Evolutionary conservation across 2,113 vertebrate species (phyloP).

Genomic region (Leuciscus idus): DNA sequence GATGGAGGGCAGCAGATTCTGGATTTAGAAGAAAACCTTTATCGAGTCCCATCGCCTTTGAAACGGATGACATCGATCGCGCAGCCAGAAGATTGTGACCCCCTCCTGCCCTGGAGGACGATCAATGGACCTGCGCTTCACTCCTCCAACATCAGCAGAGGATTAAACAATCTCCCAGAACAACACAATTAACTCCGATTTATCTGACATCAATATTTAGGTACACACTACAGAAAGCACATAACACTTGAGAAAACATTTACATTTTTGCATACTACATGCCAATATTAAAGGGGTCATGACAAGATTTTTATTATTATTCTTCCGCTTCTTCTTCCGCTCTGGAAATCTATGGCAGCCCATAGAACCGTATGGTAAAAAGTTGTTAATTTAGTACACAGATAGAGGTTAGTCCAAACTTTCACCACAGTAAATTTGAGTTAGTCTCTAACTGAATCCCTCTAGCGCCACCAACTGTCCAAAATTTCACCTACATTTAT

Average conservation of each 20-base stretch:
- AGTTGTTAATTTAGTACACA: too few species aligned
- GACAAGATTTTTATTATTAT: too few species aligned
- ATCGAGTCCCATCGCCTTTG: conserved; percentile 66
- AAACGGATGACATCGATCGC: conserved; percentile 67
- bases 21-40: conserved; percentile 60
- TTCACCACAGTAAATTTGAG: too few species aligned
- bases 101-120: conserved; percentile 49
- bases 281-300: neutral
- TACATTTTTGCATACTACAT: neutral
- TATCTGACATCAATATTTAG: neutral
- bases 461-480: too few species aligned
- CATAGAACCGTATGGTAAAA: too few species aligned
- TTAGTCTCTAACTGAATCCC: too few species aligned
- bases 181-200: conserved; percentile 14
- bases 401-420: too few species aligned
- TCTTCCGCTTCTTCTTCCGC: too few species aligned
- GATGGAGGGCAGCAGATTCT: conserved; percentile 47
- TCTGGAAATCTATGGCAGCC: too few species aligned
- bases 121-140: conserved; percentile 60
- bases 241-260: neutral
- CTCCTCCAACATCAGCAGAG: conserved; percentile 47
- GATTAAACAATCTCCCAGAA: conserved; percentile 11
- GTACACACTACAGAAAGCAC: neutral
- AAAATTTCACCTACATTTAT: too few species aligned
- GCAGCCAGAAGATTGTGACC: conserved; percentile 67